Evolutionary conservation across 1,140 invertebrate genomes (phyloP).

Genomic region (Cydia pomonella): DNA sequence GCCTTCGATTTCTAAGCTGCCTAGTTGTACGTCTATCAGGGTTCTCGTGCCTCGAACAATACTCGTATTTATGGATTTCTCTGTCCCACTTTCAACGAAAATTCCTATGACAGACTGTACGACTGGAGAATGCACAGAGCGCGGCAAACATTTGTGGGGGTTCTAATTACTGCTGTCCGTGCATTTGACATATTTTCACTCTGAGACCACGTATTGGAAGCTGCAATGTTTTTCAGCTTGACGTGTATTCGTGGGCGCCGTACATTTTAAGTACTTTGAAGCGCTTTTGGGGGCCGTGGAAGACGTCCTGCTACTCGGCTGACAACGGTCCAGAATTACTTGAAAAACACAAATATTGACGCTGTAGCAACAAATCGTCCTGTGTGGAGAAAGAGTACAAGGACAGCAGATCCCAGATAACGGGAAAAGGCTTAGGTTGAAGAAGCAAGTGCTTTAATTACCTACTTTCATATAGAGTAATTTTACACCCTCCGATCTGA

Average conservation of each 20-base stretch:
- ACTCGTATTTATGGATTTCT: neutral
- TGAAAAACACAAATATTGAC: no score
- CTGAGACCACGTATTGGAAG: constrained; percentile 5
- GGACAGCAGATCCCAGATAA: no score
- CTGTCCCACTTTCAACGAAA: neutral
- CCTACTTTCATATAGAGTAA: neutral
- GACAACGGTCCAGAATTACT: no score
- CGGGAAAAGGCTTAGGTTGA: no score
- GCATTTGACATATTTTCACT: constrained; percentile 20
- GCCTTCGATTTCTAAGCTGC: neutral
- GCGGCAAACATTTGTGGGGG: constrained; percentile 21
- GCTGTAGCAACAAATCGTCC: no score
- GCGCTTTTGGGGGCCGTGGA: no score
- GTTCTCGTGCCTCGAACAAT: neutral
- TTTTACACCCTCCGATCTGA: no score
- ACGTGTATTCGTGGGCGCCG: neutral
- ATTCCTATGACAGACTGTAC: neutral
- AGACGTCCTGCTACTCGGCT: no score
- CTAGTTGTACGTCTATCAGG: neutral
- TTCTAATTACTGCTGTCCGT: constrained; percentile 9
- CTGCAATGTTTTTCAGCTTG: neutral
- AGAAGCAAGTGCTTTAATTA: no score
- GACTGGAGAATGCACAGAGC: constrained; percentile 3
- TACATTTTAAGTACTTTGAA: neutral
- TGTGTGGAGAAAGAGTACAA: no score